These are phyloP conservation scores for Hemiprocne comata DNA, from an alignment of 2,113 vertebrate species.

Conservation along the genomic window DNA sequence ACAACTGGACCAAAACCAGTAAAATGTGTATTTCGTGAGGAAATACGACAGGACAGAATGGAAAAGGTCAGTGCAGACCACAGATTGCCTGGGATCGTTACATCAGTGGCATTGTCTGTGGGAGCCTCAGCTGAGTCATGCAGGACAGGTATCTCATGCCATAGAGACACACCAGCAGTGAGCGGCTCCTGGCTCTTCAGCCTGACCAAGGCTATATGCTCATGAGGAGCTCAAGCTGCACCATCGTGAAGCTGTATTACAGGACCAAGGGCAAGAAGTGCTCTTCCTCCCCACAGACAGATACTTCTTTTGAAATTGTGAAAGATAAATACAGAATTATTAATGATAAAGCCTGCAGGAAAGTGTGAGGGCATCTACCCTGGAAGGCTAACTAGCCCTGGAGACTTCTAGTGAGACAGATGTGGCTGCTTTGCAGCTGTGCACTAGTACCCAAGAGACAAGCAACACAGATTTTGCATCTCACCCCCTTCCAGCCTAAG, in stretches of 20 bases:
- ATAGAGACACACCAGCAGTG: neutral
- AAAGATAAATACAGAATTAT: neutral
- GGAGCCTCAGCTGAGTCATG: neutral
- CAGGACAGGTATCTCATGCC: neutral
- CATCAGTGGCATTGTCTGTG: neutral
- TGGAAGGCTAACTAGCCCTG: neutral
- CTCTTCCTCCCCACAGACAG: neutral
- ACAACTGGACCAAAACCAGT: neutral
- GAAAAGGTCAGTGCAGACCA: neutral
- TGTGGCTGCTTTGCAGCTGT: neutral
- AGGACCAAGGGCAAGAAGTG: neutral
- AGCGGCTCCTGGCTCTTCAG: neutral
- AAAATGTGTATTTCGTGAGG: neutral
- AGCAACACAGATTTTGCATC: neutral
- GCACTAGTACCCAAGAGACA: neutral
- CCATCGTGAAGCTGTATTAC: neutral
- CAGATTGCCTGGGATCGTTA: neutral
- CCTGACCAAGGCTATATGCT: fast-evolving
- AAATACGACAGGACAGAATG: neutral
- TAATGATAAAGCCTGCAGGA: neutral
- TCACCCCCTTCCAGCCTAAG: neutral
- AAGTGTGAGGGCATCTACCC: neutral
- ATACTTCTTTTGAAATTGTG: neutral
- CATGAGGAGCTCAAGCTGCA: neutral
- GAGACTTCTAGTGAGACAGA: neutral